Base-by-base conservation (phyloP, 2,888 invertebrate genomes). In the Eilema caniola region DNA sequence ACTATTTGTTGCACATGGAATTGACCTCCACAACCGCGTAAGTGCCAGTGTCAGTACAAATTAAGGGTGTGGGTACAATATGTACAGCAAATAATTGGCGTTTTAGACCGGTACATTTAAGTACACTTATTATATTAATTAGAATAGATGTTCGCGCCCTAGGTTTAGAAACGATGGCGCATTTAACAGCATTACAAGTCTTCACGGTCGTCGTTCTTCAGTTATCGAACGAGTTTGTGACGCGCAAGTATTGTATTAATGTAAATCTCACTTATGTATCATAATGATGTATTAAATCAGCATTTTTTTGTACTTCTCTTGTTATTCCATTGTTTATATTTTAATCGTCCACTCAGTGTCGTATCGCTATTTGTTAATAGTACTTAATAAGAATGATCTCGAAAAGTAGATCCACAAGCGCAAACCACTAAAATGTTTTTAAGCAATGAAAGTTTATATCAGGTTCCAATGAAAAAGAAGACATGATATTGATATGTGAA, bases 321-420 rank as follows among this genome's bases (percentile, higher is more conserved):
- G 77, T 75, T 64, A 71, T 70, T 73, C 65, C 68, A 77, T 77
- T 80, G 68, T 72, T 74, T 62, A 67, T 77, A 74, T 67, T 71
- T 73, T 71, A 73, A 74, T 80, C 69, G 63, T 63, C 37, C 62
- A 65, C 62, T 77, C 67, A 71, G 60, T 69, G 37, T 59, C 25
- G 71, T 71, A 70, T 71, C 68, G 67, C 47, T n/a, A 14, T 47
- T 70, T 61, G 53, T 69, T 53, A 33, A 33, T 65, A 25, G n/a
- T 65, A n/a, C n/a, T n/a, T n/a, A 20, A 61, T 56, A 65, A 65
- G 65, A 69, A 31, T 33, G 14, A 69, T 65, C 53, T 65, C n/a
- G 60, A 65, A 69, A 61, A 47, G n/a, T 53, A 28, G 37, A 25
- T 25, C 63, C 5, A 4, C 12, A 57, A 7, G 57, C 41, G 3